These are phyloP conservation scores for Biston stratarius DNA, from an alignment of 2,888 invertebrate genomes.

Conservation along the genomic window DNA sequence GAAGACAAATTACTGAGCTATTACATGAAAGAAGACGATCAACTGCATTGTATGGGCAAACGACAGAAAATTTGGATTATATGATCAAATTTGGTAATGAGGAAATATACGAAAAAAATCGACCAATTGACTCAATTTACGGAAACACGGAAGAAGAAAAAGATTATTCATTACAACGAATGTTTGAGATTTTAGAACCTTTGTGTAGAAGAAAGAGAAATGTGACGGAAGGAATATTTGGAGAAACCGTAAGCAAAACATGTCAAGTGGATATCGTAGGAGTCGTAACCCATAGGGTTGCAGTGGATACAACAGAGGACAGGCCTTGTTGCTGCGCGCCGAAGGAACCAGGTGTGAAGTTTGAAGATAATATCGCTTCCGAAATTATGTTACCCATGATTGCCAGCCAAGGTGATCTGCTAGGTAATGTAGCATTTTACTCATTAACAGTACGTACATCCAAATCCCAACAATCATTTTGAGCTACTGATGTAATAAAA, in stretches of 20 bases:
- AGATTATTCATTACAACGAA: neutral
- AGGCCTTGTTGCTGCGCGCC: slow-evolving; percentile 60
- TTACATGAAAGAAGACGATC: neutral
- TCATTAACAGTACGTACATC: neutral
- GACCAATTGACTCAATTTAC: neutral
- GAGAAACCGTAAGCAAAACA: slow-evolving; percentile 15
- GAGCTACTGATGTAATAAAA: no score
- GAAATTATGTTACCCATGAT: slow-evolving; percentile 56
- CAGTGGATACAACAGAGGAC: slow-evolving; percentile 61
- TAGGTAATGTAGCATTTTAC: slow-evolving; percentile 43
- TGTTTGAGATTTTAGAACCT: slow-evolving; percentile 9
- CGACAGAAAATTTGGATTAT: neutral
- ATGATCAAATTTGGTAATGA: neutral
- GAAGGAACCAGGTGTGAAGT: slow-evolving; percentile 19
- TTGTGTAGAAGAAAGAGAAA: neutral
- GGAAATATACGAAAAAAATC: neutral
- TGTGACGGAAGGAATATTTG: neutral
- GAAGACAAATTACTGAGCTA: neutral
- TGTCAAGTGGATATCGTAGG: slow-evolving; percentile 24
- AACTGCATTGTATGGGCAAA: neutral
- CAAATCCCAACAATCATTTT: no score
- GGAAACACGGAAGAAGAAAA: neutral
- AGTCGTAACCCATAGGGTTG: slow-evolving; percentile 1
- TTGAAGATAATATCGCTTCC: slow-evolving; percentile 45
- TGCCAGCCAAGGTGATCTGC: slow-evolving; percentile 50